These are phyloP conservation scores for Typhlichthys subterraneus DNA, from an alignment of 2,797 vertebrate species.

Conservation along the genomic window DNA sequence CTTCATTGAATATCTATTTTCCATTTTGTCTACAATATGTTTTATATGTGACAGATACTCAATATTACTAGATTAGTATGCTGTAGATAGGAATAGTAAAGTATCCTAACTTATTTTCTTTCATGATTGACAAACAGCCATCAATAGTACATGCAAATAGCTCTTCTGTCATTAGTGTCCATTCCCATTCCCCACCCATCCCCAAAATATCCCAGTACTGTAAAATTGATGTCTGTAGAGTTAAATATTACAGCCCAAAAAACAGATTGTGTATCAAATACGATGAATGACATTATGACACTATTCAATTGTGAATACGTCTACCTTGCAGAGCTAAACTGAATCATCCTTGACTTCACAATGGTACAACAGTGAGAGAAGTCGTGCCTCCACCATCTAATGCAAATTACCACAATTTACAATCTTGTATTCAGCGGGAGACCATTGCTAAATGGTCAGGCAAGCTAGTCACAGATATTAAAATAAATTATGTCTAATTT, in stretches of 20 bases:
- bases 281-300: conserved; percentile 60
- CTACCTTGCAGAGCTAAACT: conserved; percentile 69
- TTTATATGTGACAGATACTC: no score
- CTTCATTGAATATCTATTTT: no score
- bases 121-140: no score
- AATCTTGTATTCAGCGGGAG: conserved; percentile 96
- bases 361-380: conserved; percentile 87
- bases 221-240: conserved; percentile 17
- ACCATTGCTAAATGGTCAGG: conserved; percentile 98
- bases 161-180: no score
- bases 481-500: conserved; percentile 99
- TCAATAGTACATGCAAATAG: no score
- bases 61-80: no score
- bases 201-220: neutral
- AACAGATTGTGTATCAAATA: conserved; percentile 55
- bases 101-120: no score
- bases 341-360: conserved; percentile 88
- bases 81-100: no score
- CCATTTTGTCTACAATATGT: no score
- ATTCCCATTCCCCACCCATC: no score
- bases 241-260: conserved; percentile 20
- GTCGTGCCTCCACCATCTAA: conserved; percentile 88
- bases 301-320: conserved; percentile 70
- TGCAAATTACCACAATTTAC: conserved; percentile 98
- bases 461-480: conserved; percentile 99